phyloP scores from a whole-genome alignment of 23 tunicate species.

The Trididemnum miniatum region DNA sequence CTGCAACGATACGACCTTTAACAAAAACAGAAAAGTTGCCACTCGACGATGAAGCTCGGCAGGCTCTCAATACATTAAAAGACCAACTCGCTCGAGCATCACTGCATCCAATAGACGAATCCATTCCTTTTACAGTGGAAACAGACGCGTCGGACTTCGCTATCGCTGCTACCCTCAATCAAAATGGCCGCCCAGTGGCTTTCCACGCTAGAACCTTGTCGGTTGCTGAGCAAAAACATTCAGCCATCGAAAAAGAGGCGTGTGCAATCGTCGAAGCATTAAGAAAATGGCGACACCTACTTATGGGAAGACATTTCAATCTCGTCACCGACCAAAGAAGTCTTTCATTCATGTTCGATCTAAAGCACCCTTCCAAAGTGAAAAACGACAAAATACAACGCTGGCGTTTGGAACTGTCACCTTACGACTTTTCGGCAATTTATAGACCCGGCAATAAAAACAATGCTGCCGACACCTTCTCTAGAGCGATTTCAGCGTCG shows the following conservation, averaged over 20 bases:
- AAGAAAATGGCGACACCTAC: conserved; percentile 37
- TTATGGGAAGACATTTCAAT: neutral
- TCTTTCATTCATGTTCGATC: neutral
- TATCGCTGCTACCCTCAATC: conserved; percentile 8
- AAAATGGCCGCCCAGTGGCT: conserved; percentile 14
- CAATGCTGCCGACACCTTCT: conserved; percentile 17
- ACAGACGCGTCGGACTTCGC: conserved; percentile 4
- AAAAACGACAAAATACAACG: conserved; percentile 3
- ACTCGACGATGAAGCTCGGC: neutral
- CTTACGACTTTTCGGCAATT: neutral
- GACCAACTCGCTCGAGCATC: neutral
- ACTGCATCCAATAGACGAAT: conserved; percentile 13
- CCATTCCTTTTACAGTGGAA: conserved; percentile 12
- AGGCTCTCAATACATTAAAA: conserved; percentile 13
- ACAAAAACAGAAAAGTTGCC: neutral
- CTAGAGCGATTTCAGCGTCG: neutral
- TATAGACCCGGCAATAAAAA: conserved; percentile 21
- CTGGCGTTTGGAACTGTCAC: neutral
- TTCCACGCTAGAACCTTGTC: conserved; percentile 1
- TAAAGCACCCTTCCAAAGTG: neutral
- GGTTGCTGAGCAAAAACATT: neutral
- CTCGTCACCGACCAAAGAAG: conserved; percentile 32
- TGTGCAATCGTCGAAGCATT: conserved; percentile 22
- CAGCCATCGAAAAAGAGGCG: conserved; percentile 39
- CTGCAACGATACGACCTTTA: neutral